Conservation (phyloP, 2,888 invertebrate species). For the Lottia gigantea region DNA sequence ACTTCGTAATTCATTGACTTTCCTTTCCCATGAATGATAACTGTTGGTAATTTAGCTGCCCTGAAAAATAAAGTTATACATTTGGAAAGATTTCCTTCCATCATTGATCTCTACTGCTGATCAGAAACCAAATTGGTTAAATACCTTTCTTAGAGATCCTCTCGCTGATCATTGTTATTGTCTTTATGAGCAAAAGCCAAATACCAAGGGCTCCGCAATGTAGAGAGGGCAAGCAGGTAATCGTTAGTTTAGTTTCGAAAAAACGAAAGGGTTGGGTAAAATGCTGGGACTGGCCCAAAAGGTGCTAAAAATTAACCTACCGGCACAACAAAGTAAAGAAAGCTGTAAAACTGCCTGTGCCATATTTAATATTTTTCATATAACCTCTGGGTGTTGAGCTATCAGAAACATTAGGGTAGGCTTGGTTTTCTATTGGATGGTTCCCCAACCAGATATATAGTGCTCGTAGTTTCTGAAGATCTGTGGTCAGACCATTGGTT, state of each 20-base stretch:
- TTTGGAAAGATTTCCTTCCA: not conserved
- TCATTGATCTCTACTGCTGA: too few relatives aligned
- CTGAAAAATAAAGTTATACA: conserved; percentile 22
- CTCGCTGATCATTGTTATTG: too few relatives aligned
- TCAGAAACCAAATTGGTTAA: not conserved
- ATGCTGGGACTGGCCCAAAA: too few relatives aligned
- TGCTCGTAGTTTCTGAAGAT: conserved; percentile 33
- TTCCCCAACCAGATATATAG: conserved; percentile 39
- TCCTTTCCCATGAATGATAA: conserved; percentile 37
- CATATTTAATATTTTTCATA: conserved; percentile 37
- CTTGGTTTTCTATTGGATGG: conserved; percentile 30
- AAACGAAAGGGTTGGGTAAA: too few relatives aligned
- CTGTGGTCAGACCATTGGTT: conserved; percentile 24
- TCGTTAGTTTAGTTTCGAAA: too few relatives aligned
- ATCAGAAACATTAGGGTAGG: conserved; percentile 22
- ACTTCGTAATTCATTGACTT: conserved; percentile 42
- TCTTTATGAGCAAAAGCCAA: too few relatives aligned
- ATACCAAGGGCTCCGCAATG: too few relatives aligned
- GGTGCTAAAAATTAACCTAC: conserved; percentile 22
- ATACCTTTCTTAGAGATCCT: too few relatives aligned
- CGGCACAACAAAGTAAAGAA: conserved; percentile 40
- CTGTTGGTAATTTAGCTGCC: conserved; percentile 33
- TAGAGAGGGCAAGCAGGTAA: too few relatives aligned
- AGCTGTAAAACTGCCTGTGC: conserved; percentile 33
- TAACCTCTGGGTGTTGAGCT: conserved; percentile 36